Base-by-base conservation (phyloP, 2,113 vertebrate species). In the Mormoops blainvillei region DNA sequence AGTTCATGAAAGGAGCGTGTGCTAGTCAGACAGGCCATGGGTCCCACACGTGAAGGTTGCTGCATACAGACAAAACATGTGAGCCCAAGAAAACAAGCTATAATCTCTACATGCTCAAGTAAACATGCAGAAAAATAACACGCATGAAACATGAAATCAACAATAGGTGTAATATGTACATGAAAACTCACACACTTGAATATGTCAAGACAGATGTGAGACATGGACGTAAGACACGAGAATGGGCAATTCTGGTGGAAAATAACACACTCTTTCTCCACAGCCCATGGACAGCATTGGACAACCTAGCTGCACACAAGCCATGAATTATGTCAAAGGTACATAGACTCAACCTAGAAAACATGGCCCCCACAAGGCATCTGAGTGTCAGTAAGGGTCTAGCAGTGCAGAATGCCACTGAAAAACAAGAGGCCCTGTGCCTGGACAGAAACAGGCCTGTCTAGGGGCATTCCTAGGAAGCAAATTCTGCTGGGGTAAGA, bases 391-490 rank as follows among this genome's bases (percentile, higher is more conserved):
- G 56, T 20, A 16, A 94, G 67, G 67, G 89, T 90, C 87, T 52
- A 68, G 50, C 71, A 13, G 56, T 16, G 28, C 74, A 45, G 58
- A 87, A 77, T 89, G 87, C 84, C 92, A 48, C 61, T 41, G 81
- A 58, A 43, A 90, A 74, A 61, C 7, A 9, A 48, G 87, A 61
- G 76, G 81, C 43, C 45, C 96, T 28, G 81, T 54, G 89, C 92
- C 84, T 56, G 10, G 13, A 41, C 56, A 88, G 65, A 81, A 91
- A 45, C 16, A 68, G 88, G 93, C 68, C 63, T 76, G n/a, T 82
- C 83, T 54, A 54, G 65, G 45, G 58, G 63, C 87, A 93, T 81
- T 84, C 63, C 88, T 91, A 81, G 89, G 82, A 95, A 94, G 93
- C 96, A 20, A 85, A 81, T 81, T 82, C 77, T 76, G 73, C 74